phyloP scores from a whole-genome alignment of 2,888 invertebrate species.

The Atherix ibis region DNA sequence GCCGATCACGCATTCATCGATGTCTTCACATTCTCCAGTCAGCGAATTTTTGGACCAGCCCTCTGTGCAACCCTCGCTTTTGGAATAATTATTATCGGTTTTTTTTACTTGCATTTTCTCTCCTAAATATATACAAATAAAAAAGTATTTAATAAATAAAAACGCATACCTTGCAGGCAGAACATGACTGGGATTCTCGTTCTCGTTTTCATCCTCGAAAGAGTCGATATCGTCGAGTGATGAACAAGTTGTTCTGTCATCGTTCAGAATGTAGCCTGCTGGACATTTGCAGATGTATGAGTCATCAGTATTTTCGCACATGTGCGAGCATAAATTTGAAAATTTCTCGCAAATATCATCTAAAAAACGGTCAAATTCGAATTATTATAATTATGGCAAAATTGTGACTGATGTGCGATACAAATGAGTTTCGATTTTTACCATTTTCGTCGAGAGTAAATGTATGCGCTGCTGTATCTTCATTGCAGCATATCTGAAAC shows the following conservation, averaged over 20 bases:
- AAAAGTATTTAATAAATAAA: too few relatives aligned
- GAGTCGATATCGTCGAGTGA: too few relatives aligned
- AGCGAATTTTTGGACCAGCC: background rate
- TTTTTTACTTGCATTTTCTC: too few relatives aligned
- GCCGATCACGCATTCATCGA: conserved; percentile 53
- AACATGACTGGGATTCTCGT: too few relatives aligned
- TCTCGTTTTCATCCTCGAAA: too few relatives aligned
- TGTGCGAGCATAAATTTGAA: conserved; percentile 38
- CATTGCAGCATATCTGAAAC: conserved; percentile 43
- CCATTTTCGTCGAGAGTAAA: conserved; percentile 9
- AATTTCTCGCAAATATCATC: conserved; percentile 42
- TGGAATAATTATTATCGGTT: too few relatives aligned
- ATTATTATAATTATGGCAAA: background rate
- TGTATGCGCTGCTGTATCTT: conserved; percentile 6
- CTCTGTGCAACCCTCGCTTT: background rate
- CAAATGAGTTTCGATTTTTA: too few relatives aligned
- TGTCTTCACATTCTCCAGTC: conserved; percentile 37
- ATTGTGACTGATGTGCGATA: too few relatives aligned
- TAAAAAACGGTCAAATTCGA: conserved; percentile 12
- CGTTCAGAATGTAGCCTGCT: conserved; percentile 33
- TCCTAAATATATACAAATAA: too few relatives aligned
- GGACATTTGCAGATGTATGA: conserved; percentile 37
- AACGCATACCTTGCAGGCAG: too few relatives aligned
- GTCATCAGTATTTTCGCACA: conserved; percentile 40
- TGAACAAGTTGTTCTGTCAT: conserved; percentile 37